These are phyloP conservation scores for Clarias laeviceps DNA, from an alignment of 2,797 vertebrate species.

Conservation along the genomic window DNA sequence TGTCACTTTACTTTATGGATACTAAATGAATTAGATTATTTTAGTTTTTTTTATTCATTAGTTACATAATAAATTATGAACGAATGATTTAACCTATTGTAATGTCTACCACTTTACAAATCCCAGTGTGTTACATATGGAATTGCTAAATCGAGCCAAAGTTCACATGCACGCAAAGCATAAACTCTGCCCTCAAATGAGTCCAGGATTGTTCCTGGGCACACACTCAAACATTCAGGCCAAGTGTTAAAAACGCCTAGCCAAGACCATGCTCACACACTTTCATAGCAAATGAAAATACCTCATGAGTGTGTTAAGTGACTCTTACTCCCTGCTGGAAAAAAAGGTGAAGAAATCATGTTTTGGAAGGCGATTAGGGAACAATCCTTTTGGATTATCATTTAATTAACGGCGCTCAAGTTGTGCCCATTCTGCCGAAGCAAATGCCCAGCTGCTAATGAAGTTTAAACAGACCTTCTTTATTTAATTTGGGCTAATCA, in stretches of 20 bases:
- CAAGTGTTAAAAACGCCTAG: neutral
- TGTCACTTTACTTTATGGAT: neutral
- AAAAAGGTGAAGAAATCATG: constrained; percentile 68
- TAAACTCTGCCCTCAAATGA: neutral
- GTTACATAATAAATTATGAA: neutral
- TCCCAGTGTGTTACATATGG: neutral
- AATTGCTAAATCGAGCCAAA: neutral
- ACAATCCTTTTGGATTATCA: constrained; percentile 96
- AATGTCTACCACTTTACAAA: too few species aligned
- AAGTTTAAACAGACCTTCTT: constrained; percentile 99
- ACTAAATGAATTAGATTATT: too few species aligned
- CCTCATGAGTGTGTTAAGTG: constrained; percentile 41
- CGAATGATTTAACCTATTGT: neutral
- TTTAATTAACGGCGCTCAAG: constrained; percentile 99
- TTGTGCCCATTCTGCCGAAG: constrained; percentile 96
- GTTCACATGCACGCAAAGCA: neutral
- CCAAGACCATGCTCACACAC: neutral
- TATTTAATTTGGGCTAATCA: constrained; percentile 99
- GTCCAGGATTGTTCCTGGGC: neutral
- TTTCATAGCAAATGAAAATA: constrained; percentile 36
- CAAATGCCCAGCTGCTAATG: constrained; percentile 96
- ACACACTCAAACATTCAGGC: neutral
- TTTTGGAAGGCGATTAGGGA: constrained; percentile 95
- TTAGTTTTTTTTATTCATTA: too few species aligned
- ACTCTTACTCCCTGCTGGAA: constrained; percentile 37